Evolutionary conservation across 1,140 invertebrate species (phyloP).

Genomic region (Pseudomyrmex gracilis): DNA sequence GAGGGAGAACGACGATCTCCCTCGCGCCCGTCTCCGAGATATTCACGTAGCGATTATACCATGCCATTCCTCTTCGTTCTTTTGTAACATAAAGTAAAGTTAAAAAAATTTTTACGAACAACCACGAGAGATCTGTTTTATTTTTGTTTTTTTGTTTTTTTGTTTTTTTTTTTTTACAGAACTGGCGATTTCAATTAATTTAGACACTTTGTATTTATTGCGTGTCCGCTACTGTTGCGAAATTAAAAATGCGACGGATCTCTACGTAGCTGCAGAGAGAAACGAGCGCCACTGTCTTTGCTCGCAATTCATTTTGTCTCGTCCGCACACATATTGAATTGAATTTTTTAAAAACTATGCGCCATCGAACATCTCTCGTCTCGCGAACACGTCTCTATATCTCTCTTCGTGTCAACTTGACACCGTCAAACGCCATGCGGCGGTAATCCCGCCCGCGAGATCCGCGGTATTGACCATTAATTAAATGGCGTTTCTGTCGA

Average conservation of each 20-base stretch:
- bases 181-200: too few species aligned
- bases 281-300: constrained; percentile 13
- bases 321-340: constrained; percentile 29
- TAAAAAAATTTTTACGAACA: too few species aligned
- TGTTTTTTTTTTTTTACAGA: not conserved
- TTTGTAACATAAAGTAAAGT: not conserved
- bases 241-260: constrained; percentile 45
- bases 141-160: too few species aligned
- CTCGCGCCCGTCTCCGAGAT: not conserved
- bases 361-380: not conserved
- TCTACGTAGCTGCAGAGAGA: constrained; percentile 15
- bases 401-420: constrained; percentile 50
- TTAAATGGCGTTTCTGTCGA: constrained; percentile 63
- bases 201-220: too few species aligned
- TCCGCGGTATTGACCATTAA: constrained; percentile 67
- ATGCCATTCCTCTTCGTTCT: not conserved
- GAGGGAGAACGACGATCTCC: not conserved
- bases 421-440: constrained; percentile 66
- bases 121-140: too few species aligned
- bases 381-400: constrained; percentile 9
- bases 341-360: constrained; percentile 37
- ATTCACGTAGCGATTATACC: not conserved
- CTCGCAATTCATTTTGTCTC: constrained; percentile 14
- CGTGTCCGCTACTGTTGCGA: not conserved
- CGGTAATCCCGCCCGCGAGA: constrained; percentile 11